A percentile compares a stretch with the other conserved stretches of the same genome.
phyloP scores from a whole-genome alignment of 2,113 vertebrate genomes.

The Chaetodon trifascialis region DNA sequence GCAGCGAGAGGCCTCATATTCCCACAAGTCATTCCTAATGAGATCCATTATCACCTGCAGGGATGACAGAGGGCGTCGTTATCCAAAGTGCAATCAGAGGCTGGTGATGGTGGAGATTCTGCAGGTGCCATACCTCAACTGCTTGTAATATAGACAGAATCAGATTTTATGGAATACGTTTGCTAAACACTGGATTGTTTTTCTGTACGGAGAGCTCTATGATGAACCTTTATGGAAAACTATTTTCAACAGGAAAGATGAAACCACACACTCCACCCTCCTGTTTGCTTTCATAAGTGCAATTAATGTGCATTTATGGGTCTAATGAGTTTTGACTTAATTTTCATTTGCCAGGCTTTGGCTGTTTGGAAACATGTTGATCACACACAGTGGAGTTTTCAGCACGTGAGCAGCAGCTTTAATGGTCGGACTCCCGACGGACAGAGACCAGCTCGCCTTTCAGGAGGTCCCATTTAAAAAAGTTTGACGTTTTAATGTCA shows the following conservation, averaged over 20 bases:
- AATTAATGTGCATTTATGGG: constrained; percentile 65
- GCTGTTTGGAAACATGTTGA: constrained; percentile 11
- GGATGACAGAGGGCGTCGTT: constrained; percentile 47
- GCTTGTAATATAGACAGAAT: constrained; percentile 14
- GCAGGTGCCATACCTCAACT: constrained; percentile 51
- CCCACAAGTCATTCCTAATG: constrained; percentile 48
- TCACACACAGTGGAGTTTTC: constrained; percentile 7
- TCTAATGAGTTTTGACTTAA: constrained; percentile 32
- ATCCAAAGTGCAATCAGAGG: constrained; percentile 60
- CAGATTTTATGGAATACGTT: constrained; percentile 16
- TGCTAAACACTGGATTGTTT: constrained; percentile 23
- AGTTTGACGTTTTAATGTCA: background rate
- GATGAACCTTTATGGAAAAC: background rate
- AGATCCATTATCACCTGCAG: constrained; percentile 60
- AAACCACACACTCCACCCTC: background rate
- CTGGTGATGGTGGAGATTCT: constrained; percentile 5
- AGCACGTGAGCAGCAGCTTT: background rate
- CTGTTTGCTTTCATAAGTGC: constrained; percentile 57
- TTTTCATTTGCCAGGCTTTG: constrained; percentile 20
- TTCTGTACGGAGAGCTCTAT: background rate
- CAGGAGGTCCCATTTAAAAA: background rate
- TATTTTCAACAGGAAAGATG: constrained; percentile 19
- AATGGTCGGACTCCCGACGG: background rate
- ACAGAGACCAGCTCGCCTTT: no score
- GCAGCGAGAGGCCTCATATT: constrained; percentile 35